Conservation (phyloP, 2,113 vertebrate species). For the Acrocephalus kingi region DNA sequence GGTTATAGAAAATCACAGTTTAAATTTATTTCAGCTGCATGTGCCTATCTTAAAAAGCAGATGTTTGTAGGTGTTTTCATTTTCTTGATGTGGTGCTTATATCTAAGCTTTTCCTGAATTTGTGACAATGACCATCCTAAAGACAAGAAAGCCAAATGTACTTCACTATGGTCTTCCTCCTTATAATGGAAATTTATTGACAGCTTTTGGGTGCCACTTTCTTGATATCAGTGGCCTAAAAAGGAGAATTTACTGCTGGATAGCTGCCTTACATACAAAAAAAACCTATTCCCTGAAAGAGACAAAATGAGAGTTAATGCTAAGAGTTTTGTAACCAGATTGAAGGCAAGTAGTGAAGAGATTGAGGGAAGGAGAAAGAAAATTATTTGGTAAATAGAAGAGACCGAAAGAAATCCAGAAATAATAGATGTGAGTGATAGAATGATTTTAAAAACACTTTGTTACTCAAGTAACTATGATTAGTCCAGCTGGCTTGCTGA, state of each 20-base stretch:
- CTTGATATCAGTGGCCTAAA: not conserved
- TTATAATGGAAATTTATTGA: not conserved
- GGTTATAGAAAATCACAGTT: not conserved
- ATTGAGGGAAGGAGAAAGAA: not conserved
- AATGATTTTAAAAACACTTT: not conserved
- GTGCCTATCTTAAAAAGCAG: not conserved
- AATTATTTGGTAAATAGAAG: not conserved
- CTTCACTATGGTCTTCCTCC: not conserved
- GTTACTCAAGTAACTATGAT: not conserved
- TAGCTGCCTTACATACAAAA: not conserved
- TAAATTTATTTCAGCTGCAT: not conserved
- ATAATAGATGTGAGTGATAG: not conserved
- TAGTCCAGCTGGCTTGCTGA: not conserved
- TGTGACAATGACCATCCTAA: not conserved
- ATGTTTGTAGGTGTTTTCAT: not conserved
- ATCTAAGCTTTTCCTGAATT: not conserved
- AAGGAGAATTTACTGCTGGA: not conserved
- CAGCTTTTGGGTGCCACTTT: not conserved
- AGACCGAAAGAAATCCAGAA: not conserved
- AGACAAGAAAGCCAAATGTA: not conserved
- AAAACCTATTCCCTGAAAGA: not conserved
- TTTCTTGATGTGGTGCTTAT: not conserved
- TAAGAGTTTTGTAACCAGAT: not conserved
- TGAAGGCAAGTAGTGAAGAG: not conserved
- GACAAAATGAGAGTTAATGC: not conserved